Conservation (phyloP, 2,113 vertebrate species). For the Gadus chalcogrammus region DNA sequence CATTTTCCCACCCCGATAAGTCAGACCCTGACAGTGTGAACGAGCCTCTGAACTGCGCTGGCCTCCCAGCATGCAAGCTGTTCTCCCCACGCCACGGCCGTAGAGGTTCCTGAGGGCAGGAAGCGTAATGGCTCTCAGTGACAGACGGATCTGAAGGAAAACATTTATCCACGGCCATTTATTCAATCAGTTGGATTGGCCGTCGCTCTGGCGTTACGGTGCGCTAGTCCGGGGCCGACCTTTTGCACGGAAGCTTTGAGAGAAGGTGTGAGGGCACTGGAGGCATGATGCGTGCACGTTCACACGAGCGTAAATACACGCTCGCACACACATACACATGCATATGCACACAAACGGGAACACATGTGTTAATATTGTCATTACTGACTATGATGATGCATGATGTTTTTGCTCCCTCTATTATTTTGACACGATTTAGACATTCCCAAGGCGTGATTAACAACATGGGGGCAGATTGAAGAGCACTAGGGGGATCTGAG, state of each 20-base stretch:
- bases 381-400: too few relatives aligned
- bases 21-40: slow-evolving; percentile 66
- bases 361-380: too few relatives aligned
- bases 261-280: too few relatives aligned
- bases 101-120: slow-evolving; percentile 51
- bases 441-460: background rate
- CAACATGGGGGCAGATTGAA: slow-evolving; percentile 1
- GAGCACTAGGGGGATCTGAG: slow-evolving; percentile 19
- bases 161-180: slow-evolving; percentile 17
- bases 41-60: slow-evolving; percentile 57
- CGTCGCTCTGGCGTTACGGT: too few relatives aligned
- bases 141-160: slow-evolving; percentile 47
- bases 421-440: slow-evolving; percentile 9
- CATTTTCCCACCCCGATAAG: slow-evolving; percentile 55
- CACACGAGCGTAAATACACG: too few relatives aligned
- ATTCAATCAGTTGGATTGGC: too few relatives aligned
- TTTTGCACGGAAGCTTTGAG: too few relatives aligned
- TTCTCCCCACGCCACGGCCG: slow-evolving; percentile 42
- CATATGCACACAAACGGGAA: background rate
- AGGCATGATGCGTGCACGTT: too few relatives aligned
- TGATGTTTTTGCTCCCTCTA: too few relatives aligned
- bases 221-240: too few relatives aligned
- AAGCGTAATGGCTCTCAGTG: slow-evolving; percentile 49
- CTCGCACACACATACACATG: background rate
- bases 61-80: slow-evolving; percentile 60